Evolutionary conservation across 2,797 vertebrate genomes (phyloP), one percentile per base, ranked within the genome.

Genomic region (Acestrorhynchus altus): DNA sequence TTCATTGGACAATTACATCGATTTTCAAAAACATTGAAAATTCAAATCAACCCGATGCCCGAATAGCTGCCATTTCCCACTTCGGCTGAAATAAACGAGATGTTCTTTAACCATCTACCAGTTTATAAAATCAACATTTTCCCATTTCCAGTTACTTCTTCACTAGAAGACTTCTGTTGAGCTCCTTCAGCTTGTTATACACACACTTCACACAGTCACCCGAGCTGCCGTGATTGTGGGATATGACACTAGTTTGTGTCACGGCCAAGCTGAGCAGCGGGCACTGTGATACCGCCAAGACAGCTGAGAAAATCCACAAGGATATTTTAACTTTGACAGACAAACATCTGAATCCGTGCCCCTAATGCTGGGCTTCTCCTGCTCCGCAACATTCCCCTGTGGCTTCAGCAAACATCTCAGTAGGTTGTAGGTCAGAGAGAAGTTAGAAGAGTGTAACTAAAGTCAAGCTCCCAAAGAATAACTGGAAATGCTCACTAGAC

Each of bases 241-340:
- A 78, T 74, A 56, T 77, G 65, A 76, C 76, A 84, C 63, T 47
- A 47, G 66, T 42, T 54, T 63, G 70, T 81, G 57, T 63, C 28
- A 65, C 60, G 67, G 72, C 73, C 64, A 77, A 68, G 74, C 76
- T 59, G 39, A 69, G 69, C 69, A 39, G 80, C 67, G 47, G 44
- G 61, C 81, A 66, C 70, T 72, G 39, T 73, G 63, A 63, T 63
- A 64, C 76, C 61, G 54, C 78, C 35, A 59, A 74, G 82, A 79
- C 81, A 84, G 83, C 81, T 85, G 82, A 87, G 83, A 84, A 86
- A 88, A 90, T 88, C 81, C 83, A 77, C 70, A 42, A 79, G 81
- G 80, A 85, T 87, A 78, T 86, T 87, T 83, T 69, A 87, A 86
- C 78, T 81, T 82, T 79, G 65, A 84, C 70, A 72, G 76, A 67